Base-by-base conservation (phyloP, 2,888 invertebrate species). In the Brachyopa scutellaris region DNA sequence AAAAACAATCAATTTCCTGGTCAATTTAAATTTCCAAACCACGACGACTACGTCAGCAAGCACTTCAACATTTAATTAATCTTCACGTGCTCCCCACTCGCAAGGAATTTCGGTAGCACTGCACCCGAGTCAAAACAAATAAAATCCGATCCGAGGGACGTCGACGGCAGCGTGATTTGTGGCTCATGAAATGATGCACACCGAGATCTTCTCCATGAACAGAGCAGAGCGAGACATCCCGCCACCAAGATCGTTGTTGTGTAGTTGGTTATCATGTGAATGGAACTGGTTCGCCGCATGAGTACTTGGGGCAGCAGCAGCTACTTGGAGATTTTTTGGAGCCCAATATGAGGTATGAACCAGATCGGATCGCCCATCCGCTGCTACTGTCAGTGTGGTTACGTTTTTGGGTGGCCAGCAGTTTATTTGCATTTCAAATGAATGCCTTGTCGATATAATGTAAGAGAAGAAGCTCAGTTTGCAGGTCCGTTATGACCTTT, bases 31-130 rank as follows among this genome's bases (percentile, higher is more conserved):
- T 49, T 49, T 49, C n/a, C 38, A 57, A 66, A 49, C 64, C 73
- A 74, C 69, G 53, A 55, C 15, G n/a, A n/a, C n/a, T n/a, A n/a
- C 21, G 15, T 11, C 23, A 53, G 42, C 21, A 59, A 61, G 36
- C 76, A 62, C 62, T 57, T 57, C 49, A 77, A 47, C 69, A 45
- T 70, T 77, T 77, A 70, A 77, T 77, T 70, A 77, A 62, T 62
- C 69, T 62, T 40, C 47, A 13, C 7, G 15, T 29, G 38, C 33
- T 21, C 31, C 42, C 38, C 57, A 31, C 23, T 11, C 9, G 3
- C 5, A 26, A 53, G 45, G 53, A 31, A 45, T 73, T 73, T 64
- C 72, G 55, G 72, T 73, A 73, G 72, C 72, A 47, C 26, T 36
- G 29, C 38, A 15, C 15, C 36, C 21, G 7, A 38, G 42, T 64